A percentile compares a stretch with the other conserved stretches of the same genome.
Conservation (phyloP, 1,140 invertebrate species). For the Stenopsyche tienmushanensis region DNA sequence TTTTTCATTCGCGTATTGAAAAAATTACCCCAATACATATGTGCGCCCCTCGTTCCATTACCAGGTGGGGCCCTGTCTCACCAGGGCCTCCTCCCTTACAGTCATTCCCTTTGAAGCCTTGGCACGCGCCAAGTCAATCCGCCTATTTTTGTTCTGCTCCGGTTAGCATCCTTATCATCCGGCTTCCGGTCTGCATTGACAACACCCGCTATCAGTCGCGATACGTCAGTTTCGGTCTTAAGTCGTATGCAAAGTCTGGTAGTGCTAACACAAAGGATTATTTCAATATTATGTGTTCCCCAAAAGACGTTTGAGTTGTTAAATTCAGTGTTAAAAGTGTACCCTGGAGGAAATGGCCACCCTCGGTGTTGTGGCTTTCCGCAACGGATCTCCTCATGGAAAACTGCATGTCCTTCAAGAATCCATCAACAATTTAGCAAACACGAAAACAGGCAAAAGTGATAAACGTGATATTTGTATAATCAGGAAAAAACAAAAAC, state of each 20-base stretch:
- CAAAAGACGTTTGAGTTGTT: background rate
- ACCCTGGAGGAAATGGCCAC: slow-evolving; percentile 27
- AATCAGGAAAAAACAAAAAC: slow-evolving; percentile 51
- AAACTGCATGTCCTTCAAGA: slow-evolving; percentile 54
- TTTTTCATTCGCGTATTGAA: slow-evolving; percentile 38
- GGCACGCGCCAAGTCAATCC: slow-evolving; percentile 42
- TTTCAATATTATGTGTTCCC: no score
- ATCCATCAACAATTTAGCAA: slow-evolving; percentile 54
- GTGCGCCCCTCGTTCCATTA: slow-evolving; percentile 20
- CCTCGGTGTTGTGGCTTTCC: slow-evolving; percentile 24
- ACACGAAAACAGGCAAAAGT: slow-evolving; percentile 43
- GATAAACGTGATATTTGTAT: slow-evolving; percentile 53
- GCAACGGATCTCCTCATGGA: slow-evolving; percentile 46
- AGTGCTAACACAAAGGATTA: background rate
- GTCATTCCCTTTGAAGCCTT: slow-evolving; percentile 30
- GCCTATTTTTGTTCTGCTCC: slow-evolving; percentile 25
- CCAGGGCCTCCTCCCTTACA: slow-evolving; percentile 8
- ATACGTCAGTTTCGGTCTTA: background rate
- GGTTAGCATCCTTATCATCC: slow-evolving; percentile 21
- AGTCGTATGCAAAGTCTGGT: background rate
- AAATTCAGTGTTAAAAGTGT: slow-evolving; percentile 1
- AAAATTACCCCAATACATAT: slow-evolving; percentile 37
- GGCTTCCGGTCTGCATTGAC: slow-evolving; percentile 14
- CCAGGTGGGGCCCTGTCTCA: slow-evolving; percentile 23
- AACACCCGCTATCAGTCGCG: background rate